Percentiles rank a stretch among this genome's conserved stretches.
phyloP scores from a whole-genome alignment of 1,140 invertebrate genomes.

The Drosophila repletoides region DNA sequence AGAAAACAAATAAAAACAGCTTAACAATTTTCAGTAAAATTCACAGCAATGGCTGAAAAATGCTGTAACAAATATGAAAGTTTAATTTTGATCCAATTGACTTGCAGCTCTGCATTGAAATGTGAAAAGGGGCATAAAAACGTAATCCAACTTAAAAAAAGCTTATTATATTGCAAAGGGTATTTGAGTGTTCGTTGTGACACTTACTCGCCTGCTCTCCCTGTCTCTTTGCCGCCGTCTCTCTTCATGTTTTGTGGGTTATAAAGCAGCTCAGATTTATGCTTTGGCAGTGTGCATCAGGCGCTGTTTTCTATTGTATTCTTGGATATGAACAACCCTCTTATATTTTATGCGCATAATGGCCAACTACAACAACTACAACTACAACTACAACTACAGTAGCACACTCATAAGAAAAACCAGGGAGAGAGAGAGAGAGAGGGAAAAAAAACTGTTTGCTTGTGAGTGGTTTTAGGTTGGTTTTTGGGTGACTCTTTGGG shows the following conservation, averaged over 20 bases:
- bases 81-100: no score
- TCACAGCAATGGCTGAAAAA: no score
- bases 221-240: neutral
- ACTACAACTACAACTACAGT: constrained; percentile 21
- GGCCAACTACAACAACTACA: constrained; percentile 59
- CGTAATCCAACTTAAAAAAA: no score
- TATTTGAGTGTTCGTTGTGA: no score
- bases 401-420: constrained; percentile 40
- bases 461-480: constrained; percentile 40
- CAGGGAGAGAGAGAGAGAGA: no score
- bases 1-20: no score
- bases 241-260: constrained; percentile 13
- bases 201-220: neutral
- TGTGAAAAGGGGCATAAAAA: no score
- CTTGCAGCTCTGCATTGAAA: no score
- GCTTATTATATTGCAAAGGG: no score
- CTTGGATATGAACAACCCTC: constrained; percentile 74
- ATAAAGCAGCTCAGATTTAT: constrained; percentile 70
- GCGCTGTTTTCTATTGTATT: constrained; percentile 62
- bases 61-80: no score
- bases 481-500: neutral
- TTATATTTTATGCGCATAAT: constrained; percentile 80
- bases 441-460: constrained; percentile 35
- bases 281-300: constrained; percentile 41
- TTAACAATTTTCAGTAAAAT: no score